These are phyloP conservation scores for Dynastes tityus DNA, from an alignment of 2,888 invertebrate species.

Conservation along the genomic window DNA sequence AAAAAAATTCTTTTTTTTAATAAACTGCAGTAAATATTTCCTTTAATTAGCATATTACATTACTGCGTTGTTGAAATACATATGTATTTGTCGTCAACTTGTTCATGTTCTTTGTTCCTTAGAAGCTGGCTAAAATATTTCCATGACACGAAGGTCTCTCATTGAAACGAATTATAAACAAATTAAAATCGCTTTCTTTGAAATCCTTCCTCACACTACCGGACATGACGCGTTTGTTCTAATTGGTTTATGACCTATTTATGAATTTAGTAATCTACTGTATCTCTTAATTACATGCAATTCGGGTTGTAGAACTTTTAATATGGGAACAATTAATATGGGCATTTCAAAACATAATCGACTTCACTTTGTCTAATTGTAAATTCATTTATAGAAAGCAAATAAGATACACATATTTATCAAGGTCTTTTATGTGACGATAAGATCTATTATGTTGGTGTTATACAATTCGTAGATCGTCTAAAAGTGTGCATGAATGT, in stretches of 20 bases:
- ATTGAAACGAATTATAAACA: constrained; percentile 11
- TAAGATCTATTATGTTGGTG: background rate
- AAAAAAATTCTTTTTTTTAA: too few relatives aligned
- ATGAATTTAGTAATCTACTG: constrained; percentile 37
- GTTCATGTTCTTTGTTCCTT: too few relatives aligned
- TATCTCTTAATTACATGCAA: constrained; percentile 28
- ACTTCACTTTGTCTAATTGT: too few relatives aligned
- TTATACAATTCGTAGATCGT: constrained; percentile 1
- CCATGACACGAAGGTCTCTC: background rate
- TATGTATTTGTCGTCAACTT: too few relatives aligned
- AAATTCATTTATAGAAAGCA: background rate
- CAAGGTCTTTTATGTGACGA: background rate
- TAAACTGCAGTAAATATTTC: too few relatives aligned
- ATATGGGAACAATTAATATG: too few relatives aligned
- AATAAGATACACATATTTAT: constrained; percentile 2
- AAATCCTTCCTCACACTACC: constrained; percentile 30
- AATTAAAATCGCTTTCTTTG: constrained; percentile 28
- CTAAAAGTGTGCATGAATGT: constrained; percentile 9
- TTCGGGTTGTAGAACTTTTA: background rate
- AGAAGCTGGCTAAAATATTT: too few relatives aligned
- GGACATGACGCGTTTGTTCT: constrained; percentile 39
- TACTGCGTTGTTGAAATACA: too few relatives aligned
- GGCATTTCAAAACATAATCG: too few relatives aligned
- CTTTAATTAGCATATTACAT: too few relatives aligned
- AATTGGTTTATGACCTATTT: constrained; percentile 44